Conservation (phyloP, 2,113 vertebrate species). For the Corythornis vintsioides region DNA sequence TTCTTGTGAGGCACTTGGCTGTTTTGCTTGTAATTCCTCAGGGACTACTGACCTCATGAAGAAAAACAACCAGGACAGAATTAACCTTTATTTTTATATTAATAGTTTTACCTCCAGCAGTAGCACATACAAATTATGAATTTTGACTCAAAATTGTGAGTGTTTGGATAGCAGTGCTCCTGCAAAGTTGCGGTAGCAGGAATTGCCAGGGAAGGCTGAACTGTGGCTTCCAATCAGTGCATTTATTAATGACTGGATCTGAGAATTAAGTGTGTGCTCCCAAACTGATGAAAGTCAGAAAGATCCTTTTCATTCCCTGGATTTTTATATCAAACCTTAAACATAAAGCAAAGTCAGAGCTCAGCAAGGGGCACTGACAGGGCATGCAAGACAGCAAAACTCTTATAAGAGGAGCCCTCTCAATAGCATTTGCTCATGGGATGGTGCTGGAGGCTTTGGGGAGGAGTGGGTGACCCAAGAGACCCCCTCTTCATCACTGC, state of each 20-base stretch:
- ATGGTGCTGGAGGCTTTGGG: neutral
- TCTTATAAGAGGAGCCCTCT: neutral
- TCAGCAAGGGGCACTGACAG: neutral
- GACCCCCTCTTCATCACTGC: neutral
- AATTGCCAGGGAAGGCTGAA: neutral
- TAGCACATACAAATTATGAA: neutral
- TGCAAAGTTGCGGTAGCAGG: slow-evolving; percentile 12
- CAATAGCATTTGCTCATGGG: neutral
- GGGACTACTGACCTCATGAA: slow-evolving; percentile 56
- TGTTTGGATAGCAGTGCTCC: neutral
- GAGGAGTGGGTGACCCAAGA: neutral
- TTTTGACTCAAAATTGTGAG: slow-evolving; percentile 30
- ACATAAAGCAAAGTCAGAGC: neutral
- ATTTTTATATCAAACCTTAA: slow-evolving; percentile 38
- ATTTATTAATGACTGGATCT: neutral
- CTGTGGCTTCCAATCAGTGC: neutral
- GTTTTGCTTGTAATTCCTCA: slow-evolving; percentile 57
- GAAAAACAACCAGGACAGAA: slow-evolving; percentile 63
- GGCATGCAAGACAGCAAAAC: neutral
- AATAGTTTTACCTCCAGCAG: slow-evolving; percentile 54
- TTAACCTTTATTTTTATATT: slow-evolving; percentile 62
- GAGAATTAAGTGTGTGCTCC: neutral
- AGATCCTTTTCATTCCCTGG: neutral
- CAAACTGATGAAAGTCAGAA: neutral
- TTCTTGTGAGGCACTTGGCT: slow-evolving; percentile 37